Percentiles rank a stretch among this genome's conserved stretches.
Evolutionary conservation across 2,113 vertebrate genomes (phyloP).

Genomic region (Cavia aperea): DNA sequence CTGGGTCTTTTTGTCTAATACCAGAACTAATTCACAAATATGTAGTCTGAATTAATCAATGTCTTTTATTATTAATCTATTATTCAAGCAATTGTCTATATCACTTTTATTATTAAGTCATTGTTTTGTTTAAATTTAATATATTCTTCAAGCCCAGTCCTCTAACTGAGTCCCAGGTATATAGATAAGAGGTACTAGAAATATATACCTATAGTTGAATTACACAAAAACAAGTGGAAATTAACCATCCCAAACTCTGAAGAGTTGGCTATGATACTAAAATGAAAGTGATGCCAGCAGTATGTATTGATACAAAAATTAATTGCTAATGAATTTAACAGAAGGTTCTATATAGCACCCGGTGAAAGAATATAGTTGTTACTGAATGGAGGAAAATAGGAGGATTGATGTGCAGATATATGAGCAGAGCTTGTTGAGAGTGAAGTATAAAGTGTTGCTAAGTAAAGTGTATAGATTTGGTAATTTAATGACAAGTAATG

Average conservation of each 20-base stretch:
- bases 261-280: not conserved
- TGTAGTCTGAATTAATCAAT: not conserved
- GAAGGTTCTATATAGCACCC: not conserved
- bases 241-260: not conserved
- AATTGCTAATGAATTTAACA: not conserved
- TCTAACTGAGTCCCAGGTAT: not conserved
- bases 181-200: not conserved
- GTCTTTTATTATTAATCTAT: conserved; percentile 4
- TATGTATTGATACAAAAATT: not conserved
- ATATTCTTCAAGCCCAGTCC: not conserved
- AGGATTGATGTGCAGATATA: not conserved
- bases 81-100: not conserved
- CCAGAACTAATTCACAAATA: conserved; percentile 18
- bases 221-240: not conserved
- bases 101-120: not conserved
- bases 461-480: not conserved
- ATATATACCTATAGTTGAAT: not conserved
- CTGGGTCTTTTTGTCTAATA: not conserved
- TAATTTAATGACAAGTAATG: not conserved
- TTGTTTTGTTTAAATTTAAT: not conserved
- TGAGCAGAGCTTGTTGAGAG: not conserved
- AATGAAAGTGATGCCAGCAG: not conserved
- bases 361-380: not conserved
- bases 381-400: not conserved
- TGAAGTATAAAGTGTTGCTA: not conserved